Evolutionary conservation across 2,113 vertebrate genomes (phyloP).

Genomic region (Brienomyrus longianalis): DNA sequence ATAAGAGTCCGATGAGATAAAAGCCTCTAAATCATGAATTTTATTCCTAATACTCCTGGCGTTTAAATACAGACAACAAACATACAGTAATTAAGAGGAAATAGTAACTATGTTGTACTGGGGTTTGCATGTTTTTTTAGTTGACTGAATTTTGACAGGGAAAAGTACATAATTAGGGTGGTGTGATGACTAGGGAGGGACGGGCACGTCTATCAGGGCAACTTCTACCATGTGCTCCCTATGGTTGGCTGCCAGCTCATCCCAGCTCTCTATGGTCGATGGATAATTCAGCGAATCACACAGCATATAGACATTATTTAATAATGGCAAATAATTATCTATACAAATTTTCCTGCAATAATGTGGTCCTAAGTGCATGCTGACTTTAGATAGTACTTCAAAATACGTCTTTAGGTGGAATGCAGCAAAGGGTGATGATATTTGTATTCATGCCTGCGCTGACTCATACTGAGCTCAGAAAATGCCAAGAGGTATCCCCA

Average conservation of each 20-base stretch:
- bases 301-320: background rate
- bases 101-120: background rate
- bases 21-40: too few species aligned
- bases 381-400: background rate
- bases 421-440: background rate
- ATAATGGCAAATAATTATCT: background rate
- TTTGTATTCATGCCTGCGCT: background rate
- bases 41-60: too few species aligned
- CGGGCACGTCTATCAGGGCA: background rate
- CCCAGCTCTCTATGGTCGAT: background rate
- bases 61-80: too few species aligned
- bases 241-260: background rate
- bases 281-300: background rate
- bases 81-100: background rate
- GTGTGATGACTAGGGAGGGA: background rate
- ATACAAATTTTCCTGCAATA: background rate
- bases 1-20: too few species aligned
- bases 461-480: background rate
- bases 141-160: background rate
- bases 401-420: background rate
- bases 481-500: background rate
- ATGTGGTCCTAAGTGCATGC: background rate
- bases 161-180: background rate
- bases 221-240: background rate
- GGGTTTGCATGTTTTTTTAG: background rate